Evolutionary conservation across 2,888 invertebrate genomes (phyloP), one percentile per base, ranked within the genome.

Genomic region (Lochmaea capreae): DNA sequence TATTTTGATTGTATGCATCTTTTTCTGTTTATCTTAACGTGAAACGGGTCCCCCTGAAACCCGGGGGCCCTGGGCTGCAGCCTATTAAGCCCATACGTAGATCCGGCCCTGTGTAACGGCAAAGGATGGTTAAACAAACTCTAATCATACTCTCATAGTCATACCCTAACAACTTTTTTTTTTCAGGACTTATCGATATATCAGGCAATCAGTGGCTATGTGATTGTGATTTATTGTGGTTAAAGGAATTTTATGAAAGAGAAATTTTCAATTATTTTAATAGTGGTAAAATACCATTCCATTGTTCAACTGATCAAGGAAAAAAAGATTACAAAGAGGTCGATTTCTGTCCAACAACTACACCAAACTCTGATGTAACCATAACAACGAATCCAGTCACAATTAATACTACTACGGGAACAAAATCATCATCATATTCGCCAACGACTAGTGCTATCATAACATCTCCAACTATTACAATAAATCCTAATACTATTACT

Each of bases 171-270:
- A 54, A n/a, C 4, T 14, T 49, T 65, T 16, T 26, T 54, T 43
- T 57, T 72, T 72, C 18, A 65, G 76, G 74, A 8, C 2, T 57
- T 10, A 74, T 75, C 18, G 42, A 65, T 11, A 73, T 77, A 16
- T 16, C 46, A 2, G 46, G 43, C 14, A 77, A 77, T 43, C 67
- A 54, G n/a, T 77, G 77, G 77, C 67, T 57, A 11, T 77, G 77
- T 58, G 42, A 77, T 16, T 77, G 77, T 39, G 42, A 67, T 39
- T 66, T 77, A 10, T 22, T 58, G 14, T 77, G 77, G 77, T 52
- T 77, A 14, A 74, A 74, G 65, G 8, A 70, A 6, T 77, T 74
- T 42, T 77, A 75, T 58, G 54, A 59, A 11, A 16, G 67, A 46
- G 69, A 75, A 16, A 26, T 42, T 6, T 22, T 43, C 0, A 61